Evolutionary conservation across 2,113 vertebrate species (phyloP).

Genomic region (Pampusana beccarii): DNA sequence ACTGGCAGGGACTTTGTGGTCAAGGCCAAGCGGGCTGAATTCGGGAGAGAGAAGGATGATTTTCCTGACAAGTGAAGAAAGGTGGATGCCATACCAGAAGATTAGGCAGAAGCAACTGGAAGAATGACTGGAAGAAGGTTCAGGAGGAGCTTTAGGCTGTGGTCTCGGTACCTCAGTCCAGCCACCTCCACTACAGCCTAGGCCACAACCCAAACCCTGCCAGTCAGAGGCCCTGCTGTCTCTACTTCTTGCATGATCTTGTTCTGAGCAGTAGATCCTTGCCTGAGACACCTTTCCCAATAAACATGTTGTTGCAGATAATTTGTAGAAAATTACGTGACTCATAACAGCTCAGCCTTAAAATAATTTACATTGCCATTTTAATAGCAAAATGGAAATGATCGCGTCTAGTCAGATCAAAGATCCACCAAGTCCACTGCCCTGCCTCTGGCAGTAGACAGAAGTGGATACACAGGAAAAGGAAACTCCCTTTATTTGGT

Average conservation of each 20-base stretch:
- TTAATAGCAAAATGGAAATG: not conserved
- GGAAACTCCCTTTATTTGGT: not conserved
- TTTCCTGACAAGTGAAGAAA: not conserved
- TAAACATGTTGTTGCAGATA: not conserved
- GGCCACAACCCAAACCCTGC: not conserved
- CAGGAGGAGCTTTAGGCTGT: not conserved
- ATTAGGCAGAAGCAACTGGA: not conserved
- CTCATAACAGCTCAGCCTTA: not conserved
- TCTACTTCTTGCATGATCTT: not conserved
- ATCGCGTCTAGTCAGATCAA: not conserved
- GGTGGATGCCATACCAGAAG: not conserved
- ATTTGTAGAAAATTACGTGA: not conserved
- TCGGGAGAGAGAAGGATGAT: not conserved
- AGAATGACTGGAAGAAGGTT: not conserved
- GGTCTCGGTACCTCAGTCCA: not conserved
- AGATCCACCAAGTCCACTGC: not conserved
- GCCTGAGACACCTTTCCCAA: not conserved
- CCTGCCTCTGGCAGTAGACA: not conserved
- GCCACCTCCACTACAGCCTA: not conserved
- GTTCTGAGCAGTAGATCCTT: not conserved
- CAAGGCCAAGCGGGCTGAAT: not conserved
- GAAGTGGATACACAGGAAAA: not conserved
- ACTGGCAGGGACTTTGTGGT: too few relatives aligned
- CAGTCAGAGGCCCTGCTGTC: not conserved
- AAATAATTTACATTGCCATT: not conserved